Evolutionary conservation across 2,113 vertebrate genomes (phyloP).

Genomic region (Heptranchias perlo): DNA sequence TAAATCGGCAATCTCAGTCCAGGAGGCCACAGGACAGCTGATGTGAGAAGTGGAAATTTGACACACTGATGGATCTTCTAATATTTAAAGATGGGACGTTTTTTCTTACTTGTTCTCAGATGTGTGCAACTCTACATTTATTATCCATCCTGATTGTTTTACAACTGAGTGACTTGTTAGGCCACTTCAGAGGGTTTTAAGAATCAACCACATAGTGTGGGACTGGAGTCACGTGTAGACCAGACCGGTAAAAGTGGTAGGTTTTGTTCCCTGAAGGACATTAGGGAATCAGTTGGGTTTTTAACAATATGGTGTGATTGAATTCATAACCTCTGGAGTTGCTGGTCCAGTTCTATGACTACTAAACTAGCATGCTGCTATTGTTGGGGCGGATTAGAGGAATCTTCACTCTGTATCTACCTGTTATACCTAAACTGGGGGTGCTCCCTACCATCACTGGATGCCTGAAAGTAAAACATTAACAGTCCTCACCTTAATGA

Average conservation of each 20-base stretch:
- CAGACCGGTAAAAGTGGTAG: too few species aligned
- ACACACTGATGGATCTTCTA: not conserved
- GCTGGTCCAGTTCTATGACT: not conserved
- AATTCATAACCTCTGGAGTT: too few species aligned
- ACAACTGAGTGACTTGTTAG: not conserved
- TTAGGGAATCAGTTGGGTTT: not conserved
- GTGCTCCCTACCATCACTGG: not conserved
- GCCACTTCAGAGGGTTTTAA: not conserved
- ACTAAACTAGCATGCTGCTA: not conserved
- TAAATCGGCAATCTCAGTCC: not conserved
- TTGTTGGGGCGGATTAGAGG: not conserved
- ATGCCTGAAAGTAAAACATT: not conserved
- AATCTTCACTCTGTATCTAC: not conserved
- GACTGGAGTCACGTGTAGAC: not conserved
- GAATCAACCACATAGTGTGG: not conserved
- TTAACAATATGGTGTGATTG: not conserved
- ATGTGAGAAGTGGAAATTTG: not conserved
- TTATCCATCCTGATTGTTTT: not conserved
- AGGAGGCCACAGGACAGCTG: not conserved
- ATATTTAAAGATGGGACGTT: not conserved
- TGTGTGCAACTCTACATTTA: not conserved
- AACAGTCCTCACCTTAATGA: not conserved
- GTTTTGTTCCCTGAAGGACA: too few species aligned
- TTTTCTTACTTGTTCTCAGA: not conserved
- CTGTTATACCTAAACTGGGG: not conserved